These are phyloP conservation scores for Anas platyrhynchos DNA, from an alignment of 2,113 vertebrate species.

Conservation along the genomic window DNA sequence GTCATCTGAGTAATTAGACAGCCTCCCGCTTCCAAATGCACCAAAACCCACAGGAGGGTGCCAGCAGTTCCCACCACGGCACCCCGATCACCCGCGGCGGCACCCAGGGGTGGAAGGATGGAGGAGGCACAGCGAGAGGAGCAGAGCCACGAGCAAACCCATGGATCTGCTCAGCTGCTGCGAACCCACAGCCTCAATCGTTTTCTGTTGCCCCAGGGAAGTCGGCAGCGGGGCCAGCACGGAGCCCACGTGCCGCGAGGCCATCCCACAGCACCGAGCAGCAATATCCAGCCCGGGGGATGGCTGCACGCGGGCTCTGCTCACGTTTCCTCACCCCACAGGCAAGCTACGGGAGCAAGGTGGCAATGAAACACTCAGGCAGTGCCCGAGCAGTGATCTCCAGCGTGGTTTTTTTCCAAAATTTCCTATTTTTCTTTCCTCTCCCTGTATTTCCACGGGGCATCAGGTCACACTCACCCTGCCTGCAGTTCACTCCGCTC, in stretches of 20 bases:
- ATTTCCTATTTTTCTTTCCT: no score
- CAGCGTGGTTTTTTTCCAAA: not conserved
- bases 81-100: not conserved
- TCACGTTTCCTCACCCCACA: not conserved
- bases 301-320: not conserved
- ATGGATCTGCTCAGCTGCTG: not conserved
- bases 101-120: not conserved
- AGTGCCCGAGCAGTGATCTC: not conserved
- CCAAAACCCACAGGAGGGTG: not conserved
- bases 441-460: not conserved
- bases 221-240: not conserved
- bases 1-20: conserved; percentile 59
- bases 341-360: not conserved
- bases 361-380: not conserved
- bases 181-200: not conserved
- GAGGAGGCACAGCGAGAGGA: not conserved
- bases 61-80: not conserved
- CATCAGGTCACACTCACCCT: not conserved
- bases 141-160: not conserved
- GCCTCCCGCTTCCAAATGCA: conserved; percentile 21
- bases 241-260: accelerated
- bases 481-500: not conserved
- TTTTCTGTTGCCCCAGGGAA: not conserved
- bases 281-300: not conserved
- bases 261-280: not conserved